phyloP scores from a whole-genome alignment of 2,888 invertebrate species.

The Drosophila paramelanica region DNA sequence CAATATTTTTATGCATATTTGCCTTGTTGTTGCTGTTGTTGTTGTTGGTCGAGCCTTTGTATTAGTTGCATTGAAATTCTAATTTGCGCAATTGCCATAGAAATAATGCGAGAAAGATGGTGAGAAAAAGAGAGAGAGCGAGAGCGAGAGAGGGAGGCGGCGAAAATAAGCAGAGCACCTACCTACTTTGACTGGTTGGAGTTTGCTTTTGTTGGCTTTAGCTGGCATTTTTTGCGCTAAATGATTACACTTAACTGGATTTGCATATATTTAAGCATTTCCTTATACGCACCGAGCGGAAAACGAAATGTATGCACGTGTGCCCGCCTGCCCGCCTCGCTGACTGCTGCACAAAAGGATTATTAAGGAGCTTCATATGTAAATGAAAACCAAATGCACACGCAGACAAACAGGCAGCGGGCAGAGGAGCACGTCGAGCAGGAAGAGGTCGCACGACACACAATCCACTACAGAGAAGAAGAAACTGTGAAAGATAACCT shows the following conservation, averaged over 20 bases:
- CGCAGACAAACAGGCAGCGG: constrained; percentile 62
- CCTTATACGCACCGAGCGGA: constrained; percentile 73
- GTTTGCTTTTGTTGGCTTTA: constrained; percentile 47
- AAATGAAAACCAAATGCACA: constrained; percentile 81
- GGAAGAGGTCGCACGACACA: constrained; percentile 16
- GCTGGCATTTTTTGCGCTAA: constrained; percentile 70
- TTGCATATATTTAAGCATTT: constrained; percentile 81
- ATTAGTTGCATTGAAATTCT: constrained; percentile 78
- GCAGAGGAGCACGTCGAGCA: neutral
- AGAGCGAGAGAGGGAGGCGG: neutral
- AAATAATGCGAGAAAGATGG: neutral
- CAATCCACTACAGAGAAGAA: constrained; percentile 33
- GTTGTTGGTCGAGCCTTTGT: constrained; percentile 36
- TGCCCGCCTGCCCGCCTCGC: constrained; percentile 41
- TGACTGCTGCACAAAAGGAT: constrained; percentile 77
- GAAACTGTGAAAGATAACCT: constrained; percentile 74
- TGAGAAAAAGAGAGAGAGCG: neutral
- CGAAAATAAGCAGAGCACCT: constrained; percentile 33
- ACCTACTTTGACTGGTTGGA: constrained; percentile 32
- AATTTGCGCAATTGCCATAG: constrained; percentile 64
- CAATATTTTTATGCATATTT: constrained; percentile 29
- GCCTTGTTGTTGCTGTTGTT: constrained; percentile 32
- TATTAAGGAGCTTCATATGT: constrained; percentile 82
- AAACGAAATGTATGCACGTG: constrained; percentile 79
- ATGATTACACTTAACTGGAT: constrained; percentile 81